Base-by-base conservation (phyloP, 2,797 vertebrate species). In the Brachyalestes nurse region DNA sequence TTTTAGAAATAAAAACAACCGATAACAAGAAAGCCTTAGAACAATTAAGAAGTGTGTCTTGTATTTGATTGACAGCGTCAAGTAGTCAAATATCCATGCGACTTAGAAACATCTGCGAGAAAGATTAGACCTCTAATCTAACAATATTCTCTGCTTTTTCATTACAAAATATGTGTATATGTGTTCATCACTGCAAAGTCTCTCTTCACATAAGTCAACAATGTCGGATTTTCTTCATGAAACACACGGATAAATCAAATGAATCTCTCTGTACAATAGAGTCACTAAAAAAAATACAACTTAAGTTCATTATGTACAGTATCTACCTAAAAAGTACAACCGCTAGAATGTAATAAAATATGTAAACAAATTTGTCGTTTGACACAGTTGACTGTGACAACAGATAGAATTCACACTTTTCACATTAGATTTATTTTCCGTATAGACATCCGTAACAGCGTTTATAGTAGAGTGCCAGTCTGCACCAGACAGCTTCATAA, bases 81-180 rank as follows among this genome's bases (percentile, higher is more conserved):
- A 95, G 95, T 94, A 95, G 93, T 96, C 96, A 96, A 97, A 96
- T 96, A 96, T 95, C 96, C 96, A 97, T 98, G 97, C 96, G 95
- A 96, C 95, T 96, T 95, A 96, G 94, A 95, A 97, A 97, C 94
- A 97, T 95, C 94, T 97, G 95, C 94, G 94, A 89, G 88, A 89
- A 88, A 94, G 94, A 94, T 93, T 95, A 95, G 95, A 96, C 96
- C 93, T 96, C 96, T 96, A 96, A 95, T 94, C 96, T 97, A 97
- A 96, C 96, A 92, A 95, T 97, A 96, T 91, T 93, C 93, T 95
- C 96, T 91, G 78, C 71, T 84, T 34, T 85, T 91, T 87, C 90
- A 93, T 91, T 88, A 93, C 91, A 90, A 93, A 92, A 93, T 92
- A 92, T 89, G 88, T 88, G 91, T 91, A 89, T 89, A 87, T 96